Percentiles rank a stretch among this genome's conserved stretches.
Evolutionary conservation across 1,140 invertebrate species (phyloP).

Genomic region (Leptopilina boulardi): DNA sequence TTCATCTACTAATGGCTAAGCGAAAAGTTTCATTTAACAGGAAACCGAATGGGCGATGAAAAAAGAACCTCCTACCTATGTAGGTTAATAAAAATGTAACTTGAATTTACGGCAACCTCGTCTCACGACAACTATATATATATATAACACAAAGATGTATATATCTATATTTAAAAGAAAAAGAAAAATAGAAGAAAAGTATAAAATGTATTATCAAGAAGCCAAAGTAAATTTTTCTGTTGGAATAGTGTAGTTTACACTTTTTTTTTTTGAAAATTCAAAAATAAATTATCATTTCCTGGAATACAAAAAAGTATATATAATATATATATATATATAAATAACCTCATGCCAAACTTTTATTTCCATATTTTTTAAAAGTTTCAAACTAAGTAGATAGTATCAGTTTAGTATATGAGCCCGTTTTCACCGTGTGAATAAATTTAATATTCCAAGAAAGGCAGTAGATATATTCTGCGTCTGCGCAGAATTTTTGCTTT

Average conservation of each 20-base stretch:
- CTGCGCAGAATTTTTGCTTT: too few relatives aligned
- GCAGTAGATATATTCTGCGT: too few relatives aligned
- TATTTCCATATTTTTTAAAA: too few relatives aligned
- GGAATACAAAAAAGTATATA: too few relatives aligned
- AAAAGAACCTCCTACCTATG: conserved; percentile 1
- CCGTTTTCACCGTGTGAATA: too few relatives aligned
- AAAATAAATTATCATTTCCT: too few relatives aligned
- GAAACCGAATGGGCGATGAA: conserved; percentile 4
- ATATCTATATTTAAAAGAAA: background rate
- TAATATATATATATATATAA: too few relatives aligned
- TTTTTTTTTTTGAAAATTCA: background rate
- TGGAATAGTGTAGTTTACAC: background rate
- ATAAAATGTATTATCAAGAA: conserved; percentile 2
- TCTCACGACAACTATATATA: background rate
- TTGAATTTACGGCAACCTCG: conserved; percentile 12
- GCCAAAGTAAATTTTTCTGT: background rate
- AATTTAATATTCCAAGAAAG: too few relatives aligned
- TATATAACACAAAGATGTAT: too few relatives aligned
- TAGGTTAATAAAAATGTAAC: conserved; percentile 14
- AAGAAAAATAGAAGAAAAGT: background rate
- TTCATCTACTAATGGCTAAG: conserved; percentile 5
- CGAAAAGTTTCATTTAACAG: conserved; percentile 9
- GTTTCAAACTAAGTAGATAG: too few relatives aligned
- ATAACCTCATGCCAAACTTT: too few relatives aligned
- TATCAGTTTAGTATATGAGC: too few relatives aligned